Evolutionary conservation across 1,140 invertebrate genomes (phyloP), one percentile per base, ranked within the genome.

Genomic region (Eubasilissa regina): DNA sequence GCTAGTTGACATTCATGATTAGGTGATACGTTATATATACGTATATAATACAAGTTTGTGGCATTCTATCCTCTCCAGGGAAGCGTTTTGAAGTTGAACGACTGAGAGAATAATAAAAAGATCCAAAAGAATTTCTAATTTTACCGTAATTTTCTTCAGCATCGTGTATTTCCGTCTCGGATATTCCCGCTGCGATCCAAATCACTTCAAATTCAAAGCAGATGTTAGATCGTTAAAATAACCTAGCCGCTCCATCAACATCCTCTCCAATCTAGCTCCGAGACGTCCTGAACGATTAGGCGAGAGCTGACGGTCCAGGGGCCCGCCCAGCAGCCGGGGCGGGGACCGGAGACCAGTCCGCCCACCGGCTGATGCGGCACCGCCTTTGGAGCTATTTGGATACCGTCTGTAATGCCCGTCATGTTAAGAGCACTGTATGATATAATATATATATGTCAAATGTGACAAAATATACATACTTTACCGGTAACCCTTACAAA

Each of bases 181-280:
- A 64, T n/a, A 64, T 7, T n/a, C 8, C 25, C 19, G 58, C 15
- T 21, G 25, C 58, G 58, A 35, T 21, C 60, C 25, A n/a, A 44
- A 25, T 25, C 17, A 4, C n/a, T 56, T 10, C 10, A 35, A 25
- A 62, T 25, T 11, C 58, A 62, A 25, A 25, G 44, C 66, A 70
- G 66, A 70, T 70, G 66, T 70, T n/a, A 70, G 21, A 70, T 70
- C 47, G 44, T 70, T 25, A 70, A 70, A 70, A 70, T 70, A 70
- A 70, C 47, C 45, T 70, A 8, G 6, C 44, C 66, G 15, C 48
- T 70, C 13, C 15, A 70, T 70, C 66, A 48, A 47, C 66, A 48
- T 70, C 66, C 66, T n/a, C n/a, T 48, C 45, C 17, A 70, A 70
- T 70, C 8, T 70, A 9, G 15, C 66, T 25, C 11, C 10, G n/a